phyloP scores from a whole-genome alignment of 2,797 vertebrate species.

The Coregonus ussuriensis region DNA sequence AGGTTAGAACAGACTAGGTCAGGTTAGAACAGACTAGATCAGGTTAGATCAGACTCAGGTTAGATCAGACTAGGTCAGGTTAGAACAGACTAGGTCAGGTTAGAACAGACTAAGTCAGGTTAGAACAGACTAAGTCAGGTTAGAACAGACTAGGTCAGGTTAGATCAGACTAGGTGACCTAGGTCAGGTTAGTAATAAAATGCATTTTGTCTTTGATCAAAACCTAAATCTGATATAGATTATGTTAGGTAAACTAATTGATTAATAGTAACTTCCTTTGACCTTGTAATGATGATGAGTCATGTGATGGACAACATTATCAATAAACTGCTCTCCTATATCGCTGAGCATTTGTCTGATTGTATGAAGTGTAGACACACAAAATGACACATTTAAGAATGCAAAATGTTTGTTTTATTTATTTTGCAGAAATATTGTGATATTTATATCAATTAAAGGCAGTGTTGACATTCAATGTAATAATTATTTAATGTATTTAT shows the following conservation, averaged over 20 bases:
- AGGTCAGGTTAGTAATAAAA: not conserved
- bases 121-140: no score
- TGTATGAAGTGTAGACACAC: slow-evolving; percentile 25
- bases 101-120: no score
- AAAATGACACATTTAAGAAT: not conserved
- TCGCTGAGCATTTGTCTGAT: slow-evolving; percentile 18
- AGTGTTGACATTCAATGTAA: not conserved
- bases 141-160: no score
- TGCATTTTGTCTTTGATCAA: not conserved
- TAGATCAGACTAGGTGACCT: no score
- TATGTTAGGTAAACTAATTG: not conserved
- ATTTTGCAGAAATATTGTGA: not conserved
- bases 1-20: no score
- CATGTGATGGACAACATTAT: not conserved
- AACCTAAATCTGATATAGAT: no score
- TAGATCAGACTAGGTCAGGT: no score
- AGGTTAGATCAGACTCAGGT: no score
- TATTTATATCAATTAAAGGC: not conserved
- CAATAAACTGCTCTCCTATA: not conserved
- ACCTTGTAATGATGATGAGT: no score
- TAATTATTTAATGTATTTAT: not conserved
- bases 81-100: no score
- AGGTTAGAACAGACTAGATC: no score
- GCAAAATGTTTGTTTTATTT: not conserved
- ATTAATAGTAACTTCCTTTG: no score